These are phyloP conservation scores for Phymastichus coffea DNA, from an alignment of 1,140 invertebrate genomes.

Conservation along the genomic window DNA sequence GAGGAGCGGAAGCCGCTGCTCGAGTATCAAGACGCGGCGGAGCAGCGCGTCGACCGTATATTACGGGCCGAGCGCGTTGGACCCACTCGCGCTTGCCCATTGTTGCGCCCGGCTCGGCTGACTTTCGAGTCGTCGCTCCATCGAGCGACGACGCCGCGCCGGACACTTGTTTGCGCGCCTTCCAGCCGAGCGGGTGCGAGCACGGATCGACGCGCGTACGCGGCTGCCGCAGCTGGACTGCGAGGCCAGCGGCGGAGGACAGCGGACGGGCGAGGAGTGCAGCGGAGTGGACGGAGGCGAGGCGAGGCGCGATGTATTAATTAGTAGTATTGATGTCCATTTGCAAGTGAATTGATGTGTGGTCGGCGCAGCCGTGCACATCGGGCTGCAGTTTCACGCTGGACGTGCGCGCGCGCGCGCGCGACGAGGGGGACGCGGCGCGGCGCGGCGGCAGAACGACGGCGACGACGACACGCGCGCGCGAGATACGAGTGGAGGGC, in stretches of 20 bases:
- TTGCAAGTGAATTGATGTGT: conserved; percentile 59
- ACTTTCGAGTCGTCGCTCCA: neutral
- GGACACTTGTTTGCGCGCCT: too few species aligned
- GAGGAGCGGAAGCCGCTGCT: conserved; percentile 17
- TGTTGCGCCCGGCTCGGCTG: conserved; percentile 11
- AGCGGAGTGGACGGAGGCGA: conserved; percentile 1
- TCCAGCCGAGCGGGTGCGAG: too few species aligned
- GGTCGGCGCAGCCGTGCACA: conserved; percentile 53
- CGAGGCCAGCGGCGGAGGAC: neutral
- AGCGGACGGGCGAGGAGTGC: neutral
- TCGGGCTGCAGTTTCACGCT: conserved; percentile 28
- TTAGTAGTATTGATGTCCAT: conserved; percentile 60
- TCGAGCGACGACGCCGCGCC: too few species aligned
- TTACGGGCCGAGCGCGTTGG: conserved; percentile 29
- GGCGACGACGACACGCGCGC: conserved; percentile 54
- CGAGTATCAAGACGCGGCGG: conserved; percentile 27
- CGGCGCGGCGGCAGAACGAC: conserved; percentile 57
- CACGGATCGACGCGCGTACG: too few species aligned
- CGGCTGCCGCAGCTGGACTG: too few species aligned
- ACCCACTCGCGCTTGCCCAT: conserved; percentile 27
- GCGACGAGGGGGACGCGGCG: conserved; percentile 46
- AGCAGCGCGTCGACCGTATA: conserved; percentile 28
- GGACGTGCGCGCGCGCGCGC: conserved; percentile 11
- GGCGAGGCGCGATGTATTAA: conserved; percentile 58
- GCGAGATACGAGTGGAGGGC: conserved; percentile 39